A percentile compares a stretch with the other conserved stretches of the same genome.
Conservation (phyloP, 2,797 vertebrate genomes). For the Gallirallus australis region DNA sequence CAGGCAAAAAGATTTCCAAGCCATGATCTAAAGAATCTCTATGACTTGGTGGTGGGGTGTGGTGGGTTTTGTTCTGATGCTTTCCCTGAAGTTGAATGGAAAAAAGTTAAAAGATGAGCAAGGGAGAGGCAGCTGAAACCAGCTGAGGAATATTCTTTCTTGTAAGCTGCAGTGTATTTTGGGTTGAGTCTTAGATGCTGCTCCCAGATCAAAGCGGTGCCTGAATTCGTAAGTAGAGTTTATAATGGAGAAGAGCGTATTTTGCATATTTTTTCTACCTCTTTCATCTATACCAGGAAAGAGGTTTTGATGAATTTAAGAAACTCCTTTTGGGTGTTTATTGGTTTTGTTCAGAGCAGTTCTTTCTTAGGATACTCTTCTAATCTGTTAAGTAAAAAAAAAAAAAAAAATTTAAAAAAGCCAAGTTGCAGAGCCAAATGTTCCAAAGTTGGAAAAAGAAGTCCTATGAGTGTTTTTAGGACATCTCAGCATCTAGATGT, state of each 20-base stretch:
- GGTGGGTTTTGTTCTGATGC: not conserved
- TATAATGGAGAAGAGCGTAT: not conserved
- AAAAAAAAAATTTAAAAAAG: not conserved
- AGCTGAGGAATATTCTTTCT: not conserved
- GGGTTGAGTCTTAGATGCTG: not conserved
- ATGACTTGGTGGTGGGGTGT: not conserved
- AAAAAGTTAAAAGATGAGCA: not conserved
- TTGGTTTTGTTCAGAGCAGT: not conserved
- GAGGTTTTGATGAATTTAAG: not conserved
- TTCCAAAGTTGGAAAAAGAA: slow-evolving; percentile 32
- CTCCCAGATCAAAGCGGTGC: not conserved
- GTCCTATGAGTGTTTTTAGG: not conserved
- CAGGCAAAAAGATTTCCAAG: not conserved
- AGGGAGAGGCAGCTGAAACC: not conserved
- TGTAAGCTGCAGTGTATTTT: not conserved
- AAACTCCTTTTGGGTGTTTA: not conserved
- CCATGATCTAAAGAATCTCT: not conserved
- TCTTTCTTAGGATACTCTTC: not conserved
- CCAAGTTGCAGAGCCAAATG: not conserved
- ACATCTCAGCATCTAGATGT: not conserved
- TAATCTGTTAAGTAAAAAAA: not conserved
- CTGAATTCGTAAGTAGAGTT: not conserved
- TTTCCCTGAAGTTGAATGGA: not conserved
- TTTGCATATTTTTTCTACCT: not conserved
- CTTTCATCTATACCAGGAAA: not conserved